Conservation (phyloP, 2,797 vertebrate genomes). For the Notoglanidium macrostoma region DNA sequence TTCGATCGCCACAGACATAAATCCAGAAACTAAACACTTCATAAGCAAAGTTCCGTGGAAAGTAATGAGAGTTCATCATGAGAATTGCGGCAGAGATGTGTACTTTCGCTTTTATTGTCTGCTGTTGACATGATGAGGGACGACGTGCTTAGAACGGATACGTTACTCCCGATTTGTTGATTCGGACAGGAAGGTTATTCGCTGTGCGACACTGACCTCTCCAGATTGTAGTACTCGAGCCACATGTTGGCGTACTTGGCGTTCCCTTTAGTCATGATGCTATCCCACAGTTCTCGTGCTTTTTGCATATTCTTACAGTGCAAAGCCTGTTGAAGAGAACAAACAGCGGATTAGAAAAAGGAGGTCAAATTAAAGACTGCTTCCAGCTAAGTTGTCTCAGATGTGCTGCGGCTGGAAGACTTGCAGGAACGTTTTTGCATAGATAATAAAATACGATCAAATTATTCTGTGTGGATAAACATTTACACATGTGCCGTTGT, state of each 20-base stretch:
- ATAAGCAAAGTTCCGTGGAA: not conserved
- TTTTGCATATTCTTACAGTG: conserved; percentile 98
- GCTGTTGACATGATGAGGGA: not conserved
- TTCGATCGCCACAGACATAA: not conserved
- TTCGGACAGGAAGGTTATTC: not conserved
- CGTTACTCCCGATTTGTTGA: not conserved
- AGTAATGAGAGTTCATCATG: not conserved
- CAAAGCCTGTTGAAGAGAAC: conserved; percentile 76
- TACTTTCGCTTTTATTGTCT: too few relatives aligned
- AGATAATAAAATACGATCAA: not conserved
- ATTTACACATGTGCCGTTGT: too few relatives aligned
- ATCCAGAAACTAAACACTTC: not conserved
- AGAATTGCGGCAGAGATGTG: not conserved
- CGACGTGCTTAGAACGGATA: too few relatives aligned
- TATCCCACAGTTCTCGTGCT: conserved; percentile 96
- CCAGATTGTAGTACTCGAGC: conserved; percentile 96
- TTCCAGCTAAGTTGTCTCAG: not conserved
- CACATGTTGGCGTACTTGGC: conserved; percentile 98
- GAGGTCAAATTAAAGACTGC: not conserved
- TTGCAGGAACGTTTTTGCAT: not conserved
- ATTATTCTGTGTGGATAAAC: too few relatives aligned
- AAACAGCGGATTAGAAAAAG: not conserved
- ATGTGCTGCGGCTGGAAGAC: not conserved
- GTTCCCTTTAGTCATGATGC: conserved; percentile 96
- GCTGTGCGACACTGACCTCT: conserved; percentile 75